Conservation (phyloP, 2,797 vertebrate species). For the Coregonus ussuriensis region DNA sequence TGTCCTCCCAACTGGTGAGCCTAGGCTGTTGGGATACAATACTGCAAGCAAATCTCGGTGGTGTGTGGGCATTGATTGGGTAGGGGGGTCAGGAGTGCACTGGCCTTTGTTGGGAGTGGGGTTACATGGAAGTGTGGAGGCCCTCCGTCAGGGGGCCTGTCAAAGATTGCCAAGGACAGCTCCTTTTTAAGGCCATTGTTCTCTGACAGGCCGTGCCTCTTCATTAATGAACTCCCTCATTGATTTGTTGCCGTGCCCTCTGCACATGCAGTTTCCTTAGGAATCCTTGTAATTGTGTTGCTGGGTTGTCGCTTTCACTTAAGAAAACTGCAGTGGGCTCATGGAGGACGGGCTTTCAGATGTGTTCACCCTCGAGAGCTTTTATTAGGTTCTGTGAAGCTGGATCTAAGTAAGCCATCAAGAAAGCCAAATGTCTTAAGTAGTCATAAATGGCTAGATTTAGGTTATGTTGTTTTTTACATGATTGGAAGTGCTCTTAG, state of each 20-base stretch:
- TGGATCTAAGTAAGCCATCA: conserved; percentile 1
- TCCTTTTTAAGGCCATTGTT: conserved; percentile 62
- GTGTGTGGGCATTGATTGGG: conserved; percentile 39
- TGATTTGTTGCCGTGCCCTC: conserved; percentile 62
- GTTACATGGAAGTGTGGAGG: conserved; percentile 52
- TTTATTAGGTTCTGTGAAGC: conserved; percentile 11
- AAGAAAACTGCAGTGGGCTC: conserved; percentile 20
- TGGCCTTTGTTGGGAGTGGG: conserved; percentile 29
- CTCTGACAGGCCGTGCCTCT: conserved; percentile 53
- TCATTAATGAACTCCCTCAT: conserved; percentile 74
- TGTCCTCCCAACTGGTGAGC: conserved; percentile 14
- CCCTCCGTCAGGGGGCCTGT: conserved; percentile 55
- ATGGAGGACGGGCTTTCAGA: conserved; percentile 12
- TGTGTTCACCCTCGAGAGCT: not conserved
- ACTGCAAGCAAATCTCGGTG: conserved; percentile 44
- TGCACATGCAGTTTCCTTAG: conserved; percentile 24
- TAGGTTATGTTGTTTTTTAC: not conserved
- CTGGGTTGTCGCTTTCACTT: conserved; percentile 63
- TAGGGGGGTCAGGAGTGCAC: conserved; percentile 45
- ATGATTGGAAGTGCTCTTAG: too few species aligned
- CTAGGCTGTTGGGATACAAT: conserved; percentile 27
- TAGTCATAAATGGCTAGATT: not conserved
- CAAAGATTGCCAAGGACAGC: conserved; percentile 59
- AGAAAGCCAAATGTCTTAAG: not conserved
- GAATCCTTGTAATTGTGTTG: conserved; percentile 52